These are phyloP conservation scores for Apostichopus californicus DNA, from an alignment of 35 echinoderm and acorn worm species.

Conservation along the genomic window DNA sequence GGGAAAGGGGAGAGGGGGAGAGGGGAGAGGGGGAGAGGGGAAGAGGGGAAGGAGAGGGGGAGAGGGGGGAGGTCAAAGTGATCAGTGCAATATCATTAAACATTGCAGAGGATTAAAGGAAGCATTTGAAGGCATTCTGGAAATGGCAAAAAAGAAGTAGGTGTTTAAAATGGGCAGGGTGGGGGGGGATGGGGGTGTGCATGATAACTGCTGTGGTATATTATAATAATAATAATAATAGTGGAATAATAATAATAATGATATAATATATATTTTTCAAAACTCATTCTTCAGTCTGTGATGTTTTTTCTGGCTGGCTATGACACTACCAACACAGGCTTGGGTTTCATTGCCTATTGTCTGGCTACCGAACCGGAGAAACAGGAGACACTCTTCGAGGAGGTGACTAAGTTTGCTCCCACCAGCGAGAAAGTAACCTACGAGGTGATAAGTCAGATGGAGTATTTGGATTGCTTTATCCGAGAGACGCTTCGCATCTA, in stretches of 20 bases:
- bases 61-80: too few relatives aligned
- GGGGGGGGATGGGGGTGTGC: neutral
- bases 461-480: conserved; percentile 50
- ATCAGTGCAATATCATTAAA: neutral
- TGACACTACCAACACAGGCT: conserved; percentile 61
- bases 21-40: too few relatives aligned
- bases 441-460: conserved; percentile 1
- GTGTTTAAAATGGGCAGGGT: too few relatives aligned
- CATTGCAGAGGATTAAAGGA: neutral
- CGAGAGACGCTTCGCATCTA: conserved; percentile 53
- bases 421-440: neutral
- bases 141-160: neutral
- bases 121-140: neutral
- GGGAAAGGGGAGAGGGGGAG: too few relatives aligned
- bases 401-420: conserved; percentile 50
- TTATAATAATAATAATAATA: neutral
- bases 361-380: conserved; percentile 62
- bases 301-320: conserved; percentile 66
- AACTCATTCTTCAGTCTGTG: conserved; percentile 35
- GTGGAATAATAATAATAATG: neutral
- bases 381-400: conserved; percentile 61
- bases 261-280: neutral
- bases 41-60: too few relatives aligned
- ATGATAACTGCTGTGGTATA: neutral
- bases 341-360: conserved; percentile 46